Conservation (phyloP, 1,140 invertebrate genomes). For the Ips nitidus region DNA sequence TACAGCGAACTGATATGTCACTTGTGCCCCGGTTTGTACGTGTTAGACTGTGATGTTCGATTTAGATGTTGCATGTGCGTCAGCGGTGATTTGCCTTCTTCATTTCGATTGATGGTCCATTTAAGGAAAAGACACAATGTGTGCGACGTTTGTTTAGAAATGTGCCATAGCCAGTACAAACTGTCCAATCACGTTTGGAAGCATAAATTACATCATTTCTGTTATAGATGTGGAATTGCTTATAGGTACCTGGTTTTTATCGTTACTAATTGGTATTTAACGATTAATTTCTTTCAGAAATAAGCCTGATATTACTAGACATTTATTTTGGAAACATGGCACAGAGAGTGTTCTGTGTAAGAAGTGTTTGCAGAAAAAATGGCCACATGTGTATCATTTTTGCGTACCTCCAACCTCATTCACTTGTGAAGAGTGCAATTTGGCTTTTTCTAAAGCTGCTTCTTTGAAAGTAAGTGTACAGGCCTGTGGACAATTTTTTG, state of each 20-base stretch:
- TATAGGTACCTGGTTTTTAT: constrained; percentile 57
- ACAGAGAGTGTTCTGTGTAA: constrained; percentile 84
- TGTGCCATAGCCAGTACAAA: constrained; percentile 72
- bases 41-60: constrained; percentile 63
- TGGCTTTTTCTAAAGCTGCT: constrained; percentile 73
- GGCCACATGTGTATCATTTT: constrained; percentile 88
- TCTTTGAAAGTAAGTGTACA: constrained; percentile 61
- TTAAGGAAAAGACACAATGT: constrained; percentile 76
- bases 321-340: constrained; percentile 88
- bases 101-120: constrained; percentile 83
- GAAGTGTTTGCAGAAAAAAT: constrained; percentile 82
- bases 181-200: constrained; percentile 86
- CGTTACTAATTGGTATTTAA: neutral
- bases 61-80: constrained; percentile 76
- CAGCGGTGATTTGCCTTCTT: constrained; percentile 72
- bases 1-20: constrained; percentile 84
- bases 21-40: constrained; percentile 75
- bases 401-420: constrained; percentile 77
- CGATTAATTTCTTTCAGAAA: constrained; percentile 52
- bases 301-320: constrained; percentile 82
- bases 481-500: too few relatives aligned
- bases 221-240: constrained; percentile 80
- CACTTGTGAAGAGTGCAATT: constrained; percentile 76
- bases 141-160: constrained; percentile 83
- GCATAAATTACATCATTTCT: constrained; percentile 81